Base-by-base conservation (phyloP, 2,113 vertebrate species). In the Sapajus apella region DNA sequence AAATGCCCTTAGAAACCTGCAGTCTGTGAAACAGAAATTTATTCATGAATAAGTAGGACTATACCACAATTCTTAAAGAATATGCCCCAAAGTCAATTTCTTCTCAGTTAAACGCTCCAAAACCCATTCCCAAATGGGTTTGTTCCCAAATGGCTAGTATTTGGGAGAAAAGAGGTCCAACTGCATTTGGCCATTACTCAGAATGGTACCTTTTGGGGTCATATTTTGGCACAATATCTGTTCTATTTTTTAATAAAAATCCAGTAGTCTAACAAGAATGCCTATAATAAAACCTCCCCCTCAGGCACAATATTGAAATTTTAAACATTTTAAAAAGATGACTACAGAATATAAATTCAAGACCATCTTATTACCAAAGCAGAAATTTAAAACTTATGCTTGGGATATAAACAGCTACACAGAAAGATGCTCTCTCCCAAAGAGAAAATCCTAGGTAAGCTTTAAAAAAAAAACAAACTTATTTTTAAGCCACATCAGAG, bases 301-400 rank as follows among this genome's bases (percentile, higher is more conserved):
- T 37, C 20, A 76, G 77, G 30, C 9, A 35, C 32, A 77, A 83
- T 77, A 77, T 0, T 55, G 5, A 47, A 20, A 72, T 87, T 72
- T 68, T 40, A 64, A 76, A 82, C 43, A 14, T 87, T 95, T 93
- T 87, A 5, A 68, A 94, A 94, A 93, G 32, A 47, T 87, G 14
- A 95, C 23, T 16, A 92, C 1, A 68, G 77, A 96, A 68, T 20
- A 84, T 55, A 95, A 87, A 84, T 85, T 58, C 18, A 96, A 94
- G n/a, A 9, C 91, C 91, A 95, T 80, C 35, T 95, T 75, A 95
- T 27, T 76, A 81, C 37, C 81, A 95, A 91, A 94, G 45, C 30
- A 76, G 64, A 77, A 95, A 61, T 70, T 91, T 89, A 68, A 84
- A 97, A 88, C 9, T 87, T 93, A 95, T n/a, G 27, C 95, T 85